These are phyloP conservation scores for Gobiocypris rarus DNA, from an alignment of 2,113 vertebrate species.

Conservation along the genomic window DNA sequence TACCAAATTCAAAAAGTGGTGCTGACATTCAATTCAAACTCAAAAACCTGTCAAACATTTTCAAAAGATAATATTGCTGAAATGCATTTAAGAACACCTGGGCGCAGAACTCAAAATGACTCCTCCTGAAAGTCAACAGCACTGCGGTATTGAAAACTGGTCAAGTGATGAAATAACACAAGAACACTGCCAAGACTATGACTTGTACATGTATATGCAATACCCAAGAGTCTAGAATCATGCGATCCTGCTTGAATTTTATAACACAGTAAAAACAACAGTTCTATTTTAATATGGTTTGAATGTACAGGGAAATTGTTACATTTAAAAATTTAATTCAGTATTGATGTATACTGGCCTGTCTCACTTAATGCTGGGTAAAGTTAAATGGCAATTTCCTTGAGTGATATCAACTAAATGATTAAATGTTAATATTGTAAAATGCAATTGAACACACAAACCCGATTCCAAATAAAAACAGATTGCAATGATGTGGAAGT, in stretches of 20 bases:
- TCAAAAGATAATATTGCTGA: neutral
- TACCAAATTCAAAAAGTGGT: neutral
- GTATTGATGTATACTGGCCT: neutral
- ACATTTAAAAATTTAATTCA: neutral
- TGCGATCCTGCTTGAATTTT: too few species aligned
- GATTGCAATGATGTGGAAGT: too few species aligned
- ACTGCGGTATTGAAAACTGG: conserved; percentile 21
- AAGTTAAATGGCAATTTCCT: neutral
- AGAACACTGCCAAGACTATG: conserved; percentile 37
- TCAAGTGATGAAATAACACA: conserved; percentile 33
- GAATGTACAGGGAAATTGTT: neutral
- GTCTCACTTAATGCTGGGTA: neutral
- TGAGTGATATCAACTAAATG: too few species aligned
- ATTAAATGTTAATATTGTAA: too few species aligned
- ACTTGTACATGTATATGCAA: neutral
- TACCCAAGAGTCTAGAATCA: neutral
- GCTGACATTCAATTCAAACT: neutral
- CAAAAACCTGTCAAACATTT: conserved; percentile 17
- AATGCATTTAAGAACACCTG: conserved; percentile 27
- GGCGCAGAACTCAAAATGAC: neutral
- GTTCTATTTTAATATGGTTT: neutral
- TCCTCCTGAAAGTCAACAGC: conserved; percentile 20
- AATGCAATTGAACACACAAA: too few species aligned
- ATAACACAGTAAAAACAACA: neutral
- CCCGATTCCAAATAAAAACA: too few species aligned